A percentile compares a stretch with the other conserved stretches of the same genome.
These are phyloP conservation scores for Drosophila littoralis DNA, from an alignment of 1,140 invertebrate genomes.

Conservation along the genomic window DNA sequence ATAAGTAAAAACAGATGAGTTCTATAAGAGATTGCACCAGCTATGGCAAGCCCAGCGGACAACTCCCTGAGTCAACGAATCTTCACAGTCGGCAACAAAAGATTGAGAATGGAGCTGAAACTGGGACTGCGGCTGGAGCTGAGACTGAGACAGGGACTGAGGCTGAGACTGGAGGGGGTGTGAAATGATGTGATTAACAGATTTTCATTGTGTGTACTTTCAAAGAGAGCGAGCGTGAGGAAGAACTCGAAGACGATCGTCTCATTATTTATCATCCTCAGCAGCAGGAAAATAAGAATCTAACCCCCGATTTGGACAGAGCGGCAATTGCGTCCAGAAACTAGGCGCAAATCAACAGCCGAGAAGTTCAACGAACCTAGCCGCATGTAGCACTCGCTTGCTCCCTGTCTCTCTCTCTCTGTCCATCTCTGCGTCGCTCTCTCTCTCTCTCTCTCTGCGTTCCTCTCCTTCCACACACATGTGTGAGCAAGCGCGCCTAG, in stretches of 20 bases:
- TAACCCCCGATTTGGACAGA: constrained; percentile 58
- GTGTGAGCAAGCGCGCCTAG: constrained; percentile 42
- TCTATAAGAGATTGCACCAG: constrained; percentile 1
- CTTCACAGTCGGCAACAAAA: constrained; percentile 11
- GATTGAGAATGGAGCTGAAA: constrained; percentile 14
- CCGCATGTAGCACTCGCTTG: constrained; percentile 40
- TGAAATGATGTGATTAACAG: constrained; percentile 69
- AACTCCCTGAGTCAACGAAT: neutral
- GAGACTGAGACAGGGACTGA: constrained; percentile 4
- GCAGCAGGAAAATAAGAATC: constrained; percentile 61
- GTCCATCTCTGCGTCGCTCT: constrained; percentile 11
- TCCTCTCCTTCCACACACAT: neutral
- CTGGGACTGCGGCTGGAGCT: neutral
- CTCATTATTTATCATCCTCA: constrained; percentile 76
- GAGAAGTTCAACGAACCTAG: constrained; percentile 71
- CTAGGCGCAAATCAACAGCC: constrained; percentile 69
- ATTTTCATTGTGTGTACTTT: constrained; percentile 47
- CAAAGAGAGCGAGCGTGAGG: neutral
- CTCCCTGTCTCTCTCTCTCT: constrained; percentile 29
- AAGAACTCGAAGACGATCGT: constrained; percentile 14
- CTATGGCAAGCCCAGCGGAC: neutral
- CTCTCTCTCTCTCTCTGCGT: constrained; percentile 19
- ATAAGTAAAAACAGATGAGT: constrained; percentile 52
- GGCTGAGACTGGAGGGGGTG: constrained; percentile 12
- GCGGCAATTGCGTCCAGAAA: constrained; percentile 42